phyloP scores from a whole-genome alignment of 2,888 invertebrate species.

The Diarsia brunnea region DNA sequence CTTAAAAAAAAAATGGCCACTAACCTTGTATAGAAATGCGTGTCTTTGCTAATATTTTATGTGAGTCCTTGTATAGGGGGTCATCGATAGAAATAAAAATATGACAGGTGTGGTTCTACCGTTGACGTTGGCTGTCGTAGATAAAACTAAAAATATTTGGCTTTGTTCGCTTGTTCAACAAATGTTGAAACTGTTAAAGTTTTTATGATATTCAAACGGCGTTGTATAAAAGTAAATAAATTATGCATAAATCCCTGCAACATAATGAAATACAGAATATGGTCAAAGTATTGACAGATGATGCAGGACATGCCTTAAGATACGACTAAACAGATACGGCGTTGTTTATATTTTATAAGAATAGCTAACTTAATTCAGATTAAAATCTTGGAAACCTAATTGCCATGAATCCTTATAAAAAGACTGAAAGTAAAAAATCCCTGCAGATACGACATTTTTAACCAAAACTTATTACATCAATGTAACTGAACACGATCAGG shows the following conservation, averaged over 20 bases:
- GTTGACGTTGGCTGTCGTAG: background rate
- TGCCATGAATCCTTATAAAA: background rate
- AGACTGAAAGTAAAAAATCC: background rate
- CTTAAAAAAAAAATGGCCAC: conserved; percentile 19
- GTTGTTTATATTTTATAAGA: background rate
- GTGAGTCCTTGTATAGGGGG: conserved; percentile 14
- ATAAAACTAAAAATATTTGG: background rate
- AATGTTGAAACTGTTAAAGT: background rate
- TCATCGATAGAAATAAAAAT: conserved; percentile 17
- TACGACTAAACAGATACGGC: background rate
- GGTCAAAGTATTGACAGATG: background rate
- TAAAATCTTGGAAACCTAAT: too few relatives aligned
- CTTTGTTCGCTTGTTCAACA: background rate
- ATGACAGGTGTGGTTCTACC: conserved; percentile 14
- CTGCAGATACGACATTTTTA: background rate
- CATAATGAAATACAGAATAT: too few relatives aligned
- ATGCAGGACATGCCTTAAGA: background rate
- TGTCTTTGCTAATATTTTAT: conserved; percentile 15
- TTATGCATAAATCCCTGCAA: background rate
- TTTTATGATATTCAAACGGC: background rate
- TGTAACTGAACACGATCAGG: background rate
- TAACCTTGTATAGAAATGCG: conserved; percentile 25
- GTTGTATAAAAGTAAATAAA: background rate
- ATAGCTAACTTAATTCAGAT: background rate
- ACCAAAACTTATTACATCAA: background rate